Base-by-base conservation (phyloP, 2,888 invertebrate genomes). In the Orthosia gracilis region DNA sequence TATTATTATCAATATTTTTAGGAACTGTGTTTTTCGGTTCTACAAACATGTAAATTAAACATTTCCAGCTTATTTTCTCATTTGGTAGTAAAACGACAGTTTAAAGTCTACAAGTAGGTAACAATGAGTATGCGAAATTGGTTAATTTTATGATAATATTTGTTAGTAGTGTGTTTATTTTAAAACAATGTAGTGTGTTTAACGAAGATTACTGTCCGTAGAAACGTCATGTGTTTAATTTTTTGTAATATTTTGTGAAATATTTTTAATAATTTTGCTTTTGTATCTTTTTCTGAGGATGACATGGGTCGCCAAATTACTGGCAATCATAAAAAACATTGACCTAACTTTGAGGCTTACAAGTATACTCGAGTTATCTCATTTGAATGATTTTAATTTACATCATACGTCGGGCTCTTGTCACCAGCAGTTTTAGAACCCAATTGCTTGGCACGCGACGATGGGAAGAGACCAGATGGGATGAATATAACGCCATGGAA, bases 71-170 rank as follows among this genome's bases (percentile, higher is more conserved):
- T 69, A n/a, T 5, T 7, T 11, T 49, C 3, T 17, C 23, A 7
- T 55, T 49, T 55, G 21, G 4, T 21, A 65, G 21, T 23, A 26
- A 55, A 23, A 66, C 11, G 4, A 50, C 47, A 13, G 17, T 40
- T 31, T n/a, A 18, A 47, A 55, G 21, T 5, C 17, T 17, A 55
- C 55, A 26, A 23, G n/a, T 40, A 40, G 40, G 9, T 49, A 54
- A 61, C 73, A 40, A 74, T 73, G 75, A 73, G 13, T 50, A 7
- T n/a, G 49, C 55, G n/a, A 40, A 74, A 62, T 74, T 50, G 18
- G 52, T 47, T 31, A 17, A 12, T 23, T 52, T 26, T 13, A 45
- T 45, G 23, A 50, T n/a, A 57, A 57, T 50, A n/a, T n/a, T 12
- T n/a, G 9, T 15, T 47, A 26, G 5, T 13, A 31, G 15, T 23